Percentiles rank a stretch among this genome's conserved stretches.
phyloP scores from a whole-genome alignment of 2,888 invertebrate species.

The Mythimna loreyi region DNA sequence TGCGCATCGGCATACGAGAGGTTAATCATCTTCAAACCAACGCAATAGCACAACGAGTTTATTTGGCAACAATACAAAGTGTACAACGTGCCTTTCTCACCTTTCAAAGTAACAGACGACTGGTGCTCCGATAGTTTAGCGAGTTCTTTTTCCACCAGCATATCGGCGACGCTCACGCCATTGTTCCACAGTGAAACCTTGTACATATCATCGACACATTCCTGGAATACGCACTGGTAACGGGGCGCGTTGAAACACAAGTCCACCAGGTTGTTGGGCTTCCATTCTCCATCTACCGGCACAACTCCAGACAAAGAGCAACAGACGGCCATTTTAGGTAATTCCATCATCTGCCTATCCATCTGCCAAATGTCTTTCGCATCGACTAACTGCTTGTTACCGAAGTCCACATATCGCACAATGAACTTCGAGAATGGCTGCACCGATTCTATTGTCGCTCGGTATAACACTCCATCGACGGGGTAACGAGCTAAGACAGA shows the following conservation, averaged over 20 bases:
- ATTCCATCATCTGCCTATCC: conserved; percentile 91
- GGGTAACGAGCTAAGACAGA: conserved; percentile 93
- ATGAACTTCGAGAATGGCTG: conserved; percentile 91
- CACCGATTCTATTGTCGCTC: conserved; percentile 92
- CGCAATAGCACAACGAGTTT: not conserved
- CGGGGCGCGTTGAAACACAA: conserved; percentile 92
- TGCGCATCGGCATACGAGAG: no score
- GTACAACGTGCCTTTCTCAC: conserved; percentile 62
- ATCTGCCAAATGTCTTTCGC: conserved; percentile 93
- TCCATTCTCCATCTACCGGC: conserved; percentile 91
- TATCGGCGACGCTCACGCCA: conserved; percentile 86
- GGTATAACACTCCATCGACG: conserved; percentile 93
- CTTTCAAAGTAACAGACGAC: conserved; percentile 84
- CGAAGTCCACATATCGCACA: conserved; percentile 94
- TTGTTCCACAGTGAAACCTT: conserved; percentile 87
- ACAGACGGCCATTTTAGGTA: conserved; percentile 93
- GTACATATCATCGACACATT: conserved; percentile 84
- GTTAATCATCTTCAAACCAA: not conserved
- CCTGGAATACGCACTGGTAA: conserved; percentile 91
- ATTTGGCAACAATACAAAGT: not conserved
- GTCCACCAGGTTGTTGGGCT: conserved; percentile 88
- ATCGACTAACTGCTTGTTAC: conserved; percentile 92
- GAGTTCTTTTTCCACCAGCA: conserved; percentile 87
- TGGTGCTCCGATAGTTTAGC: conserved; percentile 82
- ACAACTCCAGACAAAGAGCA: conserved; percentile 92